A percentile compares a stretch with the other conserved stretches of the same genome.
phyloP scores from a whole-genome alignment of 2,797 vertebrate genomes.

The Eupleurogrammus muticus region DNA sequence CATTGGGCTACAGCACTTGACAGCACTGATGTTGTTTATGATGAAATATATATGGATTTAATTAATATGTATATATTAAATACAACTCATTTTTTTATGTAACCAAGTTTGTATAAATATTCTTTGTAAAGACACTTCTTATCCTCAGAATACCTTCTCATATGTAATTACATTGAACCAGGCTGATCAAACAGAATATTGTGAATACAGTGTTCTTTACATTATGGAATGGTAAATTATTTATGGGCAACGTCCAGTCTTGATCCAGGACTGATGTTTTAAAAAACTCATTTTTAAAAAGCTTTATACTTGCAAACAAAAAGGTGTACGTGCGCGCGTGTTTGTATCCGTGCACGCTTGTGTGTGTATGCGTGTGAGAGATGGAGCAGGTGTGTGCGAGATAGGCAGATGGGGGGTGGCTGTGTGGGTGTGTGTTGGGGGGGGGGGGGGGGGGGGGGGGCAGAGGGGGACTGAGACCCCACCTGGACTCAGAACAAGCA shows the following conservation, averaged over 20 bases:
- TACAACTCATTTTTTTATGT: slow-evolving; percentile 30
- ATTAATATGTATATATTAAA: slow-evolving; percentile 51
- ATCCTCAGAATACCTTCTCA: slow-evolving; percentile 44
- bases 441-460: not conserved
- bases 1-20: slow-evolving; percentile 58
- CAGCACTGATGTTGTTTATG: slow-evolving; percentile 61
- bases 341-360: slow-evolving; percentile 25
- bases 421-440: slow-evolving; percentile 1
- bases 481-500: slow-evolving; percentile 79
- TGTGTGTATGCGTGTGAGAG: slow-evolving; percentile 29
- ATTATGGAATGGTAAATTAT: slow-evolving; percentile 36
- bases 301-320: slow-evolving; percentile 42
- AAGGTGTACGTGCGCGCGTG: slow-evolving; percentile 30
- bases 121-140: slow-evolving; percentile 34
- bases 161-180: slow-evolving; percentile 38
- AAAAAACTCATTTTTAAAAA: slow-evolving; percentile 11
- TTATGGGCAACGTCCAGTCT: slow-evolving; percentile 19
- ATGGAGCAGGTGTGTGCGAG: slow-evolving; percentile 69
- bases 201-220: slow-evolving; percentile 25
- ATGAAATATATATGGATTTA: slow-evolving; percentile 68
- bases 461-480: slow-evolving; percentile 62
- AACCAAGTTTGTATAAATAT: slow-evolving; percentile 32
- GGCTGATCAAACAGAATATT: slow-evolving; percentile 58
- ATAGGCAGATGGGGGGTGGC: slow-evolving; percentile 27
- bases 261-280: slow-evolving; percentile 12